A percentile compares a stretch with the other conserved stretches of the same genome.
These are phyloP conservation scores for Drosophila equinoxialis DNA, from an alignment of 1,140 invertebrate species.

Conservation along the genomic window DNA sequence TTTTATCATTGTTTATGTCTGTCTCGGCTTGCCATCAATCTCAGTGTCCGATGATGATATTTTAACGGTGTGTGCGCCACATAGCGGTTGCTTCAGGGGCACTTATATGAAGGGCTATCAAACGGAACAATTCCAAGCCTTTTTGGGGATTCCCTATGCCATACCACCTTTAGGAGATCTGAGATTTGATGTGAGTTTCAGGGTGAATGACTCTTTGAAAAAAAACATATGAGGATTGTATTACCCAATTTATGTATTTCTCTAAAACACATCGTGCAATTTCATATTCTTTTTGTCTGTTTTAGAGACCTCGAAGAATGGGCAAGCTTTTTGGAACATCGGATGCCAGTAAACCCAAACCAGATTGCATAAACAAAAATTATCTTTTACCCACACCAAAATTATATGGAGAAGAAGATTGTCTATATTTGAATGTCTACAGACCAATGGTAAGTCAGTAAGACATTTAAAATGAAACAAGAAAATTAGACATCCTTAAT, in stretches of 20 bases:
- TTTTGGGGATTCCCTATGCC: constrained; percentile 69
- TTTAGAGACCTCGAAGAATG: constrained; percentile 13
- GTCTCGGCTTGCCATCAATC: too few relatives aligned
- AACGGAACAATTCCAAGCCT: constrained; percentile 53
- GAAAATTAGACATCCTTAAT: background rate
- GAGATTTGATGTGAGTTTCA: constrained; percentile 56
- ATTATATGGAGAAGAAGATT: constrained; percentile 84
- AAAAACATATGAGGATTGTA: too few relatives aligned
- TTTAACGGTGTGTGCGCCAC: constrained; percentile 34
- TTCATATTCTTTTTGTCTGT: background rate
- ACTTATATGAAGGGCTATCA: constrained; percentile 55
- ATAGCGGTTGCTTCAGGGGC: constrained; percentile 53
- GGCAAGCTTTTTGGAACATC: constrained; percentile 36
- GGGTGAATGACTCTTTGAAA: too few relatives aligned
- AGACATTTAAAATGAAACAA: background rate
- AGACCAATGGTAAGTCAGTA: constrained; percentile 83
- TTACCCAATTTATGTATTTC: too few relatives aligned
- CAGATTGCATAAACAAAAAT: constrained; percentile 71
- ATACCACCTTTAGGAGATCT: constrained; percentile 55
- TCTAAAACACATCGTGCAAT: too few relatives aligned
- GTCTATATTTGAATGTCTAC: constrained; percentile 86
- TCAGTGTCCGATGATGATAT: constrained; percentile 7
- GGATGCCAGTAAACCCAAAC: constrained; percentile 48
- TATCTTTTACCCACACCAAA: constrained; percentile 51
- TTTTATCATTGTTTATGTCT: too few relatives aligned